Evolutionary conservation across 2,888 invertebrate species (phyloP).

Genomic region (Xylophagus ater): DNA sequence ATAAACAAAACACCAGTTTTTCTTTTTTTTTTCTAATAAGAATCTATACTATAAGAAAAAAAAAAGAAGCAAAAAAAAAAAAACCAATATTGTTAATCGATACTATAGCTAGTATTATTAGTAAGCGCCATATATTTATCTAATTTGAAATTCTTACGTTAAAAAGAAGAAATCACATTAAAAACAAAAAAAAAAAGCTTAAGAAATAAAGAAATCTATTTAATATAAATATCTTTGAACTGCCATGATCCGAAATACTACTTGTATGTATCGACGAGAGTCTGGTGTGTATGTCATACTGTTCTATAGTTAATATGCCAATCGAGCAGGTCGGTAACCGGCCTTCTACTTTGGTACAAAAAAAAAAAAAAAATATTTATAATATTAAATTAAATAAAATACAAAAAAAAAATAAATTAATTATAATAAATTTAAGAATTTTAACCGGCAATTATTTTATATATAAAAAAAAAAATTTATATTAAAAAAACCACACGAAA

Average conservation of each 20-base stretch:
- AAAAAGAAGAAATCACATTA: neutral
- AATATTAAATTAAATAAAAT: too few species aligned
- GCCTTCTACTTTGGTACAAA: slow-evolving; percentile 1
- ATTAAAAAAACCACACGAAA: too few species aligned
- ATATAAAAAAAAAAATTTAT: too few species aligned
- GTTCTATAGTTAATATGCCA: neutral
- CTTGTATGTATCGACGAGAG: neutral
- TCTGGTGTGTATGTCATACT: neutral
- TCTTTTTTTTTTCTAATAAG: too few species aligned
- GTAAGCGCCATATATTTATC: neutral
- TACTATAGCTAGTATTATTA: too few species aligned
- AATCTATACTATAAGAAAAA: too few species aligned
- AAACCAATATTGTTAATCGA: too few species aligned
- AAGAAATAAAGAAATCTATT: neutral
- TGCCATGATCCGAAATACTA: slow-evolving; percentile 1
- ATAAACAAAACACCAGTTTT: too few species aligned
- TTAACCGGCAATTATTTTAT: neutral
- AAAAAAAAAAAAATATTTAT: too few species aligned
- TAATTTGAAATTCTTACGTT: neutral
- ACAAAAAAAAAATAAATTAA: neutral
- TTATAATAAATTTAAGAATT: neutral
- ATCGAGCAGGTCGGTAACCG: slow-evolving; percentile 1
- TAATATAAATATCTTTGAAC: neutral
- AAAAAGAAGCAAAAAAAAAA: too few species aligned
- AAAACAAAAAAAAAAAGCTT: neutral